A percentile compares a stretch with the other conserved stretches of the same genome.
Conservation (phyloP, 2,888 invertebrate genomes). For the Habrosyne pyritoides region DNA sequence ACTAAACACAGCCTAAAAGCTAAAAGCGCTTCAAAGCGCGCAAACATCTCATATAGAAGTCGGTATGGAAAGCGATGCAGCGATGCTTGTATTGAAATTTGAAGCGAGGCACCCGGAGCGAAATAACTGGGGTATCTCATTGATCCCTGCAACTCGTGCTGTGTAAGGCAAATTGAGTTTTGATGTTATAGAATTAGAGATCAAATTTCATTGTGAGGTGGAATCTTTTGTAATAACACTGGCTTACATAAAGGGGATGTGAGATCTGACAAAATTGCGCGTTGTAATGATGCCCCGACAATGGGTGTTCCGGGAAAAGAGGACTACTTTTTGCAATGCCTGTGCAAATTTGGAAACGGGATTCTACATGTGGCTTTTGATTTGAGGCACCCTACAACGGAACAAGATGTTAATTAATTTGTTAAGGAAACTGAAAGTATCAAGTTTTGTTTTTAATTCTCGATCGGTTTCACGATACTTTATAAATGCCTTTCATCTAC, state of each 20-base stretch:
- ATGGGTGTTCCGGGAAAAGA: conserved; percentile 74
- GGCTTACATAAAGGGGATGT: conserved; percentile 79
- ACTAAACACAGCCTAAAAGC: conserved; percentile 29
- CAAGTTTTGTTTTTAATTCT: too few species aligned
- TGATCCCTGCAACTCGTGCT: conserved; percentile 52
- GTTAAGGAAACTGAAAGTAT: conserved; percentile 13
- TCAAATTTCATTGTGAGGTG: conserved; percentile 21
- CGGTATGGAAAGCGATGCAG: conserved; percentile 40
- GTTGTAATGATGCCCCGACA: conserved; percentile 70
- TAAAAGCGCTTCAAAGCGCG: conserved; percentile 49
- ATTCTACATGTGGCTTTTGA: conserved; percentile 59
- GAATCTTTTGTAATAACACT: conserved; percentile 59
- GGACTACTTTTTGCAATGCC: conserved; percentile 67
- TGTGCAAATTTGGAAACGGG: conserved; percentile 71
- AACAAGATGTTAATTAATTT: conserved; percentile 28
- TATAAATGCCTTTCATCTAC: too few species aligned
- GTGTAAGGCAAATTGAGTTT: conserved; percentile 29
- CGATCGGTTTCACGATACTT: too few species aligned
- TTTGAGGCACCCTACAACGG: conserved; percentile 40
- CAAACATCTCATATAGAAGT: conserved; percentile 23
- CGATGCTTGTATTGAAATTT: conserved; percentile 51
- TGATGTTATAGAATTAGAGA: conserved; percentile 11
- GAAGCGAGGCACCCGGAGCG: conserved; percentile 63
- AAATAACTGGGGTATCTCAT: conserved; percentile 73
- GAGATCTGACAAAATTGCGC: conserved; percentile 75